Conservation (phyloP, 1,140 invertebrate species). For the Drosophila fuyamai region DNA sequence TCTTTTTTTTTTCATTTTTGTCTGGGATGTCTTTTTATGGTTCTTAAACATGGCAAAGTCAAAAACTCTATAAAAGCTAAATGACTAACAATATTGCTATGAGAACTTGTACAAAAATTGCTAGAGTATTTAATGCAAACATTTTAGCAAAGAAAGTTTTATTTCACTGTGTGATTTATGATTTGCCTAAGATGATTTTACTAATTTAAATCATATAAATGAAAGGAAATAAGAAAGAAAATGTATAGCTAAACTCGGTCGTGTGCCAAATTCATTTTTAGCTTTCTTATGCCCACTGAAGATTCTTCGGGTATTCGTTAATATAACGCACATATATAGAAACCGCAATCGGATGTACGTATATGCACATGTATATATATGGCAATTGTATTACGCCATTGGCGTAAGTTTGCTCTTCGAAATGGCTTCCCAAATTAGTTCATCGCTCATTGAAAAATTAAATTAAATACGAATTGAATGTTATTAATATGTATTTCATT, state of each 20-base stretch:
- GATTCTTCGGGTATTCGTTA: slow-evolving; percentile 20
- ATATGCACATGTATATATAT: slow-evolving; percentile 27
- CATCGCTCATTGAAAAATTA: slow-evolving; percentile 42
- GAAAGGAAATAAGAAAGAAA: slow-evolving; percentile 8
- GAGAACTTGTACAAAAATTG: slow-evolving; percentile 5
- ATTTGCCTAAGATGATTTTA: slow-evolving; percentile 5
- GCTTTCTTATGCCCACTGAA: slow-evolving; percentile 39
- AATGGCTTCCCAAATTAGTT: slow-evolving; percentile 53
- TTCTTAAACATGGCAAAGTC: slow-evolving; percentile 36
- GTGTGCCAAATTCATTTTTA: slow-evolving; percentile 67
- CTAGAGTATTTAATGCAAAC: slow-evolving; percentile 5
- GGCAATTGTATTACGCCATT: slow-evolving; percentile 40
- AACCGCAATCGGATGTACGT: slow-evolving; percentile 24
- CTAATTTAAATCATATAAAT: slow-evolving; percentile 36
- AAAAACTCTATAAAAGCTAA: slow-evolving; percentile 33
- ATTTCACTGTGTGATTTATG: slow-evolving; percentile 33
- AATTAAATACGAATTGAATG: slow-evolving; percentile 39
- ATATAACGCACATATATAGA: slow-evolving; percentile 28
- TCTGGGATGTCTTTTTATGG: slow-evolving; percentile 48
- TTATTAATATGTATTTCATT: slow-evolving; percentile 28
- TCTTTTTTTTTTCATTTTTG: slow-evolving; percentile 24
- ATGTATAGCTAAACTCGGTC: slow-evolving; percentile 37
- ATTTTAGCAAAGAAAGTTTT: slow-evolving; percentile 28
- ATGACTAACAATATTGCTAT: slow-evolving; percentile 13
- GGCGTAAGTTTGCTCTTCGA: slow-evolving; percentile 13